phyloP scores from a whole-genome alignment of 2,888 invertebrate species.

The Crematogaster levior region DNA sequence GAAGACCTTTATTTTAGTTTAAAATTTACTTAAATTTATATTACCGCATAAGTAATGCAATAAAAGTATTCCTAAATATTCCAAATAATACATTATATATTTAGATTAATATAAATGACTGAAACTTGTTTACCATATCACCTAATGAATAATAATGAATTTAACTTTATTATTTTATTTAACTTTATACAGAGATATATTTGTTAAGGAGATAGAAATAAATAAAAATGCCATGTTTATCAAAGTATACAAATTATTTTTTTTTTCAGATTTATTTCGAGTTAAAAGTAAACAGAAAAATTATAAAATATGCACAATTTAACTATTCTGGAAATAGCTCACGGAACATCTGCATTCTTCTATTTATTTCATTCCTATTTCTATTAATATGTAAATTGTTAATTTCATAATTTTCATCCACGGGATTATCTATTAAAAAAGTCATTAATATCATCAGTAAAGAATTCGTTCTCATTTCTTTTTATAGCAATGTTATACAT shows the following conservation, averaged over 20 bases:
- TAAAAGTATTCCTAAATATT: slow-evolving; percentile 3
- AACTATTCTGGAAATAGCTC: slow-evolving; percentile 21
- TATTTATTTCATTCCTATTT: background rate
- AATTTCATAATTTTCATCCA: background rate
- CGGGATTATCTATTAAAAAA: background rate
- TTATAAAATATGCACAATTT: background rate
- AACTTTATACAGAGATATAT: slow-evolving; percentile 4
- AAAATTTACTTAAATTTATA: background rate
- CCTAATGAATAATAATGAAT: too few relatives aligned
- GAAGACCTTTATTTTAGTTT: slow-evolving; percentile 2
- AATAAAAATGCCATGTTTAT: too few relatives aligned
- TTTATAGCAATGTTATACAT: slow-evolving; percentile 57
- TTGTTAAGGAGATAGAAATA: slow-evolving; percentile 6
- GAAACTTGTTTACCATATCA: background rate
- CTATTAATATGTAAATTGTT: slow-evolving; percentile 2
- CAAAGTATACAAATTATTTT: background rate
- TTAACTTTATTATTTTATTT: too few relatives aligned
- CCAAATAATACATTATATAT: background rate
- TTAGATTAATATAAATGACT: slow-evolving; percentile 7
- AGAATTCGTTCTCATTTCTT: slow-evolving; percentile 19
- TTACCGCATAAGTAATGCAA: background rate
- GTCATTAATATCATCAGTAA: background rate
- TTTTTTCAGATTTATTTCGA: background rate
- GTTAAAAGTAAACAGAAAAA: background rate
- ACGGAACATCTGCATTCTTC: slow-evolving; percentile 19